phyloP scores from a whole-genome alignment of 2,888 invertebrate species.

The Physocephala rufipes region DNA sequence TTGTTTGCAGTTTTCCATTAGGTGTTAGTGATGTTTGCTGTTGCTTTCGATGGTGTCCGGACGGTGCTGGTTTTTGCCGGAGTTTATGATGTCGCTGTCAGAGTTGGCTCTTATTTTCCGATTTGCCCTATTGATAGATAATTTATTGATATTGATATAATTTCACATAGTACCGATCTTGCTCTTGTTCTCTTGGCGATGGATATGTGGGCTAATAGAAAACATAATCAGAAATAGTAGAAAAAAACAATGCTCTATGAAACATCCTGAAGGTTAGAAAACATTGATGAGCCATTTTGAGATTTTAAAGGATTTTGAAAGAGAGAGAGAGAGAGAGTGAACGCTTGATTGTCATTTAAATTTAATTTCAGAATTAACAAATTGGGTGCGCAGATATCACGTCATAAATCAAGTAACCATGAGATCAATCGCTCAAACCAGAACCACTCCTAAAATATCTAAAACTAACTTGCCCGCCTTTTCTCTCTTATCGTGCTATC shows the following conservation, averaged over 20 bases:
- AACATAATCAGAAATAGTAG: neutral
- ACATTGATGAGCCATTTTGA: too few species aligned
- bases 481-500: neutral
- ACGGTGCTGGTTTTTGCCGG: conserved; percentile 2
- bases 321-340: too few species aligned
- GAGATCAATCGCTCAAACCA: too few species aligned
- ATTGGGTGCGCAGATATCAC: too few species aligned
- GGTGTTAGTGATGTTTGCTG: neutral
- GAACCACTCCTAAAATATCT: too few species aligned
- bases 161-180: neutral
- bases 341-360: too few species aligned
- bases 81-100: conserved; percentile 1
- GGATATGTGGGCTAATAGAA: neutral
- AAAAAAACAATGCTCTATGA: neutral
- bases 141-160: conserved; percentile 27
- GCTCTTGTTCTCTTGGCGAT: neutral
- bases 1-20: neutral
- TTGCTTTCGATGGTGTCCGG: neutral
- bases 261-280: neutral
- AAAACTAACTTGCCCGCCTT: neutral
- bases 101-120: conserved; percentile 1
- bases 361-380: too few species aligned
- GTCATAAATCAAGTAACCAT: too few species aligned
- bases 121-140: conserved; percentile 21
- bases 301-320: too few species aligned